Base-by-base conservation (phyloP, 2,113 vertebrate genomes). In the Plestiodon gilberti region DNA sequence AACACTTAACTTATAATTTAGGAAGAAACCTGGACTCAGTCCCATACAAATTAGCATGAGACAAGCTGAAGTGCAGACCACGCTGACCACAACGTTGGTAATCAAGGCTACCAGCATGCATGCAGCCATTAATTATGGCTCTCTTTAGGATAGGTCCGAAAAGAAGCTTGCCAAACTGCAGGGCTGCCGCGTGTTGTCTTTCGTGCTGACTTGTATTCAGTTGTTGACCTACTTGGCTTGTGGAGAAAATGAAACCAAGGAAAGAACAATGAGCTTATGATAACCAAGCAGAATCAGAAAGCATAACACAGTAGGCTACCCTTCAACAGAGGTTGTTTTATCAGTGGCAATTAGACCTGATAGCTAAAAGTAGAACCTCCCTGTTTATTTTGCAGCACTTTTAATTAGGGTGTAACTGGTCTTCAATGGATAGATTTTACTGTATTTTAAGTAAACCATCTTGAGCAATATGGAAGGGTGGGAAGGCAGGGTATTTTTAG, bases 41-140 rank as follows among this genome's bases (percentile, higher is more conserved):
- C 89, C 80, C 81, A 82, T 88, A 79, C 84, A 93, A 95, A 94
- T 94, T 92, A 94, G 48, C 70, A 18, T 90, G 84, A n/a, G 33
- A 71, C 86, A 86, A 76, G 43, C 82, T 89, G 84, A 89, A 94
- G 83, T 78, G 85, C 1, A 15, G 78, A 30, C 40, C 48, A 2
- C 71, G 5, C 55, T 92, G 84, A 90, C 93, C 94, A 88, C 89
- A 92, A 62, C 17, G 55, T 84, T 82, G 80, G 83, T 89, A 93
- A 92, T 87, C 33, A 15, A 80, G 88, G 89, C 40, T 48, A 52
- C 78, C 89, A 23, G 86, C 67, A 28, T 81, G 84, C 84, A 61
- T 8, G 33, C 85, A 78, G 3, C 62, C 43, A 73, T 87, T 81
- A 89, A 94, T 95, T 95, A 91, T 87, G 75, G 69, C 89, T 81